A percentile compares a stretch with the other conserved stretches of the same genome.
phyloP scores from a whole-genome alignment of 2,888 invertebrate species.

The Monoplex corrugatus region DNA sequence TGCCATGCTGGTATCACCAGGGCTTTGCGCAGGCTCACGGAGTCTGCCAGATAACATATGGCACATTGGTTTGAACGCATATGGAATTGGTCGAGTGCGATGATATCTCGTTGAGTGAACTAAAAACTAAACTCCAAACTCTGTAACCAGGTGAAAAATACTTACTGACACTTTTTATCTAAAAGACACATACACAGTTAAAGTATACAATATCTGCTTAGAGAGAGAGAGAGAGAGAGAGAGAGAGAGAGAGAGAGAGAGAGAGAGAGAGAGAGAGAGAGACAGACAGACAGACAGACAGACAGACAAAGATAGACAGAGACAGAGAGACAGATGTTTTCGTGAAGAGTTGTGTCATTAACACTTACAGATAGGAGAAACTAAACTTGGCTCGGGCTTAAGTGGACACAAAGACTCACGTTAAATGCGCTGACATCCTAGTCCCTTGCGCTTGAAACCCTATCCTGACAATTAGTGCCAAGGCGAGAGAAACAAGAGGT shows the following conservation, averaged over 20 bases:
- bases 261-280: constrained; percentile 43
- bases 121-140: no score
- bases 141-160: no score
- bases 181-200: no score
- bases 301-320: neutral
- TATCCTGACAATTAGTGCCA: neutral
- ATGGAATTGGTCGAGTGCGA: no score
- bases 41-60: no score
- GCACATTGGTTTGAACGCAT: no score
- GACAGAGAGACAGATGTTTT: neutral
- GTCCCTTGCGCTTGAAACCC: neutral
- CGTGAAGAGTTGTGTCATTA: neutral
- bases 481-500: constrained; percentile 19
- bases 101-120: no score
- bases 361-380: neutral
- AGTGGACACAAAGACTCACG: neutral
- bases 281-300: neutral
- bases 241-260: constrained; percentile 39
- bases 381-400: constrained; percentile 3
- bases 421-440: neutral
- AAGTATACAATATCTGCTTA: no score
- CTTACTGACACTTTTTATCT: no score
- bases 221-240: constrained; percentile 30
- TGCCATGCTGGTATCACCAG: no score
- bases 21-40: no score